A percentile compares a stretch with the other conserved stretches of the same genome.
These are phyloP conservation scores for Latheticus oryzae DNA, from an alignment of 2,888 invertebrate genomes.

Conservation along the genomic window DNA sequence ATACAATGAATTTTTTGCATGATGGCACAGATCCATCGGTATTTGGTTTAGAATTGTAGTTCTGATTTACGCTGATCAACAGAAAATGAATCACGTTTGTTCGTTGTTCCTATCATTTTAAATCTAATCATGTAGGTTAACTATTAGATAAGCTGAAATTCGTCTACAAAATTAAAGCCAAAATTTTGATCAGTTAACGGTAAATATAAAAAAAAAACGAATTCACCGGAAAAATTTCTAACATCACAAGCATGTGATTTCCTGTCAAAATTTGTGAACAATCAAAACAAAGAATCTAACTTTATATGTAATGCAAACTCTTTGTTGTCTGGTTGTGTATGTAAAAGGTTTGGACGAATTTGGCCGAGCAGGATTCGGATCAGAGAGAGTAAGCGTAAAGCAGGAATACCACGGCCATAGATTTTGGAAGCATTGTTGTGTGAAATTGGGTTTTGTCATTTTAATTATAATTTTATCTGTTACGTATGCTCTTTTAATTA, in stretches of 20 bases:
- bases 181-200: too few species aligned
- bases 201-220: not conserved
- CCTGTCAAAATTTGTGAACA: slow-evolving; percentile 20
- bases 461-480: slow-evolving; percentile 64
- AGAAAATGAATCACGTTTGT: too few species aligned
- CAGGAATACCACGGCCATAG: slow-evolving; percentile 50
- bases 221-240: slow-evolving; percentile 10
- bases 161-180: slow-evolving; percentile 1
- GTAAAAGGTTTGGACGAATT: slow-evolving; percentile 17
- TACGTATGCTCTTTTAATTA: slow-evolving; percentile 62
- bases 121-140: too few species aligned
- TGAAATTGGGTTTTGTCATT: slow-evolving; percentile 65
- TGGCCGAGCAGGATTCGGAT: slow-evolving; percentile 16
- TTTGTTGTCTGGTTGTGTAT: slow-evolving; percentile 22
- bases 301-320: not conserved
- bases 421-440: slow-evolving; percentile 63
- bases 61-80: too few species aligned
- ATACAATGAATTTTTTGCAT: slow-evolving; percentile 1
- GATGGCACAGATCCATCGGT: not conserved
- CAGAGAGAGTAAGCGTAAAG: slow-evolving; percentile 17
- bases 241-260: slow-evolving; percentile 13
- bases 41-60: not conserved
- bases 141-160: not conserved
- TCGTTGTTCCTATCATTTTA: too few species aligned
- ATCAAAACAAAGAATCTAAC: slow-evolving; percentile 26